Evolutionary conservation across 2,797 vertebrate genomes (phyloP).

Genomic region (Diceros bicornis): DNA sequence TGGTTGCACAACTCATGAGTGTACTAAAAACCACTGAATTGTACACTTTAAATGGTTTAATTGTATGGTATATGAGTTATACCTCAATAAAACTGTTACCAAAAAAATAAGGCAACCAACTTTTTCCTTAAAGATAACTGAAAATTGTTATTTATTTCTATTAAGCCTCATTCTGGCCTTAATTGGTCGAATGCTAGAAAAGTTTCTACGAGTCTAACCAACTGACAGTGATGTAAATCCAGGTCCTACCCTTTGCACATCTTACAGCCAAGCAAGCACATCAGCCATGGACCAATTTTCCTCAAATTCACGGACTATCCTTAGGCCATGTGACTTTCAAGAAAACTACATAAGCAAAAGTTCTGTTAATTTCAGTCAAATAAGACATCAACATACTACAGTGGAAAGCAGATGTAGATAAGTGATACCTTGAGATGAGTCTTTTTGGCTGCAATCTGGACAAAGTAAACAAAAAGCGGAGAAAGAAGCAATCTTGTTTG

Average conservation of each 20-base stretch:
- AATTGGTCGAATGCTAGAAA: not conserved
- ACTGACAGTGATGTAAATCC: not conserved
- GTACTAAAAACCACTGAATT: not conserved
- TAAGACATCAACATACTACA: not conserved
- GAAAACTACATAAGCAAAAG: not conserved
- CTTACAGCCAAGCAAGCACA: not conserved
- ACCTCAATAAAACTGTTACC: not conserved
- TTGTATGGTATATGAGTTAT: not conserved
- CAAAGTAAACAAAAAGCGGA: not conserved
- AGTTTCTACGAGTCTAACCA: not conserved
- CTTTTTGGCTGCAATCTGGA: not conserved
- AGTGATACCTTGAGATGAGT: not conserved
- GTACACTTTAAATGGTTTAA: not conserved
- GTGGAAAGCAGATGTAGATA: not conserved
- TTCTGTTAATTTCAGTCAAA: not conserved
- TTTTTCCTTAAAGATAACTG: conserved; percentile 19
- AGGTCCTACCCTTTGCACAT: not conserved
- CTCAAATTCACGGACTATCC: not conserved
- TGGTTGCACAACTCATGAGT: not conserved
- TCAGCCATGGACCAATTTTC: not conserved
- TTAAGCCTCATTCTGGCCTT: not conserved
- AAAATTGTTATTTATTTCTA: not conserved
- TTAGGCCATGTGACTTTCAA: not conserved
- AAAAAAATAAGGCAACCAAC: not conserved
- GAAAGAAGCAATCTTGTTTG: not conserved